Base-by-base conservation (phyloP, 2,113 vertebrate species). In the Bostrychus sinensis region DNA sequence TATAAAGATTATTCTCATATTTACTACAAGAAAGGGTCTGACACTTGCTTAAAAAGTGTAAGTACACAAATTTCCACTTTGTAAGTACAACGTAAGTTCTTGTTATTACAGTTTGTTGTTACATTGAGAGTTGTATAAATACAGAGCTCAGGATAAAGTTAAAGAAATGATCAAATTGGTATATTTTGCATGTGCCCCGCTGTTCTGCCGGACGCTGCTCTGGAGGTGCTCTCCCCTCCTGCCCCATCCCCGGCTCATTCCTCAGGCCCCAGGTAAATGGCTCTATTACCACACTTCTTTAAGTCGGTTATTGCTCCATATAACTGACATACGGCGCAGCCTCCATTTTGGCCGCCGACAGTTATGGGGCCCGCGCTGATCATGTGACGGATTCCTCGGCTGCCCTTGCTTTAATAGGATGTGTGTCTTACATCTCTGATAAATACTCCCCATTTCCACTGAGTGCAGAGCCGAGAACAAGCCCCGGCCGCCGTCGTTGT, bases 401-500 rank as follows among this genome's bases (percentile, higher is more conserved):
- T 91, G 92, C 89, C 92, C 91, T 93, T 93, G 92, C 88, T 90
- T 91, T 93, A 91, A 92, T 91, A 89, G 90, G 82, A 82, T 87
- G 87, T 88, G 86, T 91, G 90, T 89, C 89, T 88, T 72, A 83
- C 84, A 84, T 83, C 82, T 74, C 86, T 92, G 89, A 91, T 91
- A 90, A 90, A 91, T 89, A 91, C 82, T 79, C 79, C 86, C 32
- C 80, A 87, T 89, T 89, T 87, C 65, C 68, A 72, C 66, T 78
- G 85, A 86, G 82, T 80, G 78, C 83, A 45, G 71, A 82, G 76
- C 78, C 69, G 66, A 77, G 58, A 62, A n/a, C n/a, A n/a, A n/a
- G n/a, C n/a, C n/a, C n/a, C n/a, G n/a, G n/a, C n/a, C n/a, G n/a
- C n/a, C n/a, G n/a, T n/a, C n/a, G 72, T 61, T 48, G 74, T 17